Evolutionary conservation across 2,888 invertebrate genomes (phyloP), one percentile per base, ranked within the genome.

Genomic region (Leptopterna dolabrata): DNA sequence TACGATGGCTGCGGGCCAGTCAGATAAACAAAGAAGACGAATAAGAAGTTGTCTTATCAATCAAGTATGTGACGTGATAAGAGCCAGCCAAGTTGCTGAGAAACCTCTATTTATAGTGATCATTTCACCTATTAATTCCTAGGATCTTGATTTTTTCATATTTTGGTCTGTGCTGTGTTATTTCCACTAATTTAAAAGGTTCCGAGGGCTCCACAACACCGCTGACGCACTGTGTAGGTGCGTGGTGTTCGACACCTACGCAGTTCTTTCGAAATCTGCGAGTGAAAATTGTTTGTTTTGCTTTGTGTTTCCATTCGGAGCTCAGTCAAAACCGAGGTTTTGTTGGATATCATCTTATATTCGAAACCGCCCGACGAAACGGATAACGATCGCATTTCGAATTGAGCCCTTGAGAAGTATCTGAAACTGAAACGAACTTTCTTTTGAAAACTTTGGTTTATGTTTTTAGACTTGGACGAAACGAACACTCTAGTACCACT

Each of bases 181-280:
- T 47, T n/a, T 51, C 16, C 51, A n/a, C 16, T 6, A 16, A 51
- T 1, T 51, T 51, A n/a, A 0, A 51, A 51, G 16, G 16, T n/a
- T 51, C 45, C 14, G 45, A 16, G 1, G 45, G 45, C n/a, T n/a
- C 7, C 36, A 36, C 36, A 36, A 13, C 47, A 47, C 13, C 7
- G 7, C 24, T 63, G 63, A 63, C 63, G 63, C 24, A 24, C 63
- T 3, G 24, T 24, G 9, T 13, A 24, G 24, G 63, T 51, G 51
- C 63, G 63, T 63, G 63, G 63, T 63, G 63, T 63, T 63, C 63
- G 24, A 63, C 63, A 63, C 63, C 63, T 63, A 63, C 63, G 63
- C 63, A 7, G 2, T 63, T 24, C 24, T 63, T 24, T 24, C 9
- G 11, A 13, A 11, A 11, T 7, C 63, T 63, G 63, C 24, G 63